phyloP scores from a whole-genome alignment of 2,113 vertebrate genomes.

The Tenebrosternarchus preto region DNA sequence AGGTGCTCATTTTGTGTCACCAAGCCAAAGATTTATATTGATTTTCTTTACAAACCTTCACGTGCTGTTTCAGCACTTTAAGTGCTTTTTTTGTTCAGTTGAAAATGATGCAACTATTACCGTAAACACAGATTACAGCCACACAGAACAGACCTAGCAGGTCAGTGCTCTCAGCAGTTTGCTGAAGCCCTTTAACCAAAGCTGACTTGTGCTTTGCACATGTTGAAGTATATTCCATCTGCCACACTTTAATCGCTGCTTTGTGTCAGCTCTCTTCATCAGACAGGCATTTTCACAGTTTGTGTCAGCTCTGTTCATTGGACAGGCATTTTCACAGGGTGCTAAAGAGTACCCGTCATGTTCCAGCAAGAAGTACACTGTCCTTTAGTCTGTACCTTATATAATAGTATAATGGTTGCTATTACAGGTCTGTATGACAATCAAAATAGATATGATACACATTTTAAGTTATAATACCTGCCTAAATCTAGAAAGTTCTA shows the following conservation, averaged over 20 bases:
- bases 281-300: neutral
- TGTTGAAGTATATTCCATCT: neutral
- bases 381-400: neutral
- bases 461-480: neutral
- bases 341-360: neutral
- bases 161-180: slow-evolving; percentile 1
- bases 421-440: no score
- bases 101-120: neutral
- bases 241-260: neutral
- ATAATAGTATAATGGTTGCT: neutral
- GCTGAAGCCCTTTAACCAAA: neutral
- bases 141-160: slow-evolving; percentile 2
- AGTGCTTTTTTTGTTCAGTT: neutral
- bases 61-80: no score
- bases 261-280: neutral
- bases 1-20: neutral
- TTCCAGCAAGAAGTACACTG: neutral
- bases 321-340: neutral
- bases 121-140: slow-evolving; percentile 1
- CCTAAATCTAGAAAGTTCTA: neutral
- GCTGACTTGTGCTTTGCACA: neutral
- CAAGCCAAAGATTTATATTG: neutral
- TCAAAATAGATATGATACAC: neutral
- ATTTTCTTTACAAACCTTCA: neutral
- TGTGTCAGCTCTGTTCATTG: neutral